Conservation (phyloP, 2,113 vertebrate species). For the Poecile atricapillus region DNA sequence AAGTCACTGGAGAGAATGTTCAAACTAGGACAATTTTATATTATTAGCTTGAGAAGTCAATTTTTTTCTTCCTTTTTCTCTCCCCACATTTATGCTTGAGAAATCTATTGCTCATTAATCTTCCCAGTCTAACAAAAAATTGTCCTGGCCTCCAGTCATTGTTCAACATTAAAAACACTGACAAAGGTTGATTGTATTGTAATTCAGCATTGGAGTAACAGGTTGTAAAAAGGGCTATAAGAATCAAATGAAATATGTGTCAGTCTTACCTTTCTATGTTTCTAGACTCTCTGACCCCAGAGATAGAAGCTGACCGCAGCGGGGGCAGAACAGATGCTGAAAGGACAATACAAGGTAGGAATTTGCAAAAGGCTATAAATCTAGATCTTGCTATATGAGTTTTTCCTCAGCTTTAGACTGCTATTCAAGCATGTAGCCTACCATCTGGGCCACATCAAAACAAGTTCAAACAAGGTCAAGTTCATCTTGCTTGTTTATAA, state of each 20-base stretch:
- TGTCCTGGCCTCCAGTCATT: conserved; percentile 57
- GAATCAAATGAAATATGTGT: conserved; percentile 77
- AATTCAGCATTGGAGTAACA: conserved; percentile 72
- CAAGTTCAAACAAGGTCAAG: conserved; percentile 93
- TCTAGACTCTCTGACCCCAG: conserved; percentile 99
- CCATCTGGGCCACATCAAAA: conserved; percentile 98
- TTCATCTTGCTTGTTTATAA: conserved; percentile 86
- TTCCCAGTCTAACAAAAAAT: conserved; percentile 55
- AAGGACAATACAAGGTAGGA: conserved; percentile 99
- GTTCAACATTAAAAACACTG: conserved; percentile 72
- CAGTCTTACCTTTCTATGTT: conserved; percentile 87
- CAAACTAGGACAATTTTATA: conserved; percentile 20
- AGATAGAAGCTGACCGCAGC: conserved; percentile 99
- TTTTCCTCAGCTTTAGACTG: conserved; percentile 91
- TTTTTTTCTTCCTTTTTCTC: neutral
- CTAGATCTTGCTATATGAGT: conserved; percentile 87
- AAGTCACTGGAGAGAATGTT: neutral
- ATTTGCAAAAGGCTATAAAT: conserved; percentile 97
- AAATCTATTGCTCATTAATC: conserved; percentile 62
- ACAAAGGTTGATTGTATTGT: conserved; percentile 73
- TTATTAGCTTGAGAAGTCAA: conserved; percentile 37
- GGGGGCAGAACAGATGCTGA: conserved; percentile 99
- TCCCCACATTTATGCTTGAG: neutral
- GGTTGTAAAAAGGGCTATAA: conserved; percentile 71
- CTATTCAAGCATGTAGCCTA: conserved; percentile 95